Percentiles rank a stretch among this genome's conserved stretches.
phyloP scores from a whole-genome alignment of 2,888 invertebrate species.

The Oegoconia quadripuncta region DNA sequence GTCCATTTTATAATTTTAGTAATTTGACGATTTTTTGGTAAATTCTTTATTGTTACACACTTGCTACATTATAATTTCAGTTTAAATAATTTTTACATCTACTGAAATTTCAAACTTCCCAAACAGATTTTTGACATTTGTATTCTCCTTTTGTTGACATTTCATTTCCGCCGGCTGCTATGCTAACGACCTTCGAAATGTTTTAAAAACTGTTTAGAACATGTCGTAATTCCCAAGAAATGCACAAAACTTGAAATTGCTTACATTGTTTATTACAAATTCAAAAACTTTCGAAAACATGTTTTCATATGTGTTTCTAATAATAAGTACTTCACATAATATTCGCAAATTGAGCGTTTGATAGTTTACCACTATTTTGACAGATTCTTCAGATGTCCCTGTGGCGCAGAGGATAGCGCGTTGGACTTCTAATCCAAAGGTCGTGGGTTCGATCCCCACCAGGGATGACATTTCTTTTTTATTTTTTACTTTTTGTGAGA shows the following conservation, averaged over 20 bases:
- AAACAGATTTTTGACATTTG: constrained; percentile 46
- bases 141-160: constrained; percentile 44
- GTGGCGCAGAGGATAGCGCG: constrained; percentile 94
- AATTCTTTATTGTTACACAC: constrained; percentile 19
- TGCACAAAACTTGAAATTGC: too few relatives aligned
- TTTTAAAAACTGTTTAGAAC: neutral
- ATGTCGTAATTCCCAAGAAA: too few relatives aligned
- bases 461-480: constrained; percentile 77
- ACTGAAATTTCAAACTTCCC: constrained; percentile 63
- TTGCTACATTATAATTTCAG: constrained; percentile 29
- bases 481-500: constrained; percentile 1
- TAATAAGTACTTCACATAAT: neutral
- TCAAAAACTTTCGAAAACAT: too few relatives aligned
- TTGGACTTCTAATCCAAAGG: constrained; percentile 95
- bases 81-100: constrained; percentile 23
- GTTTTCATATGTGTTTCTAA: neutral
- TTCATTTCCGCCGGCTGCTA: constrained; percentile 44
- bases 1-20: constrained; percentile 41
- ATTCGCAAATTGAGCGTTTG: too few relatives aligned
- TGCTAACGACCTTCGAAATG: neutral
- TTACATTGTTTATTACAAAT: too few relatives aligned
- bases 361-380: constrained; percentile 35
- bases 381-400: constrained; percentile 74
- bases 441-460: constrained; percentile 93
- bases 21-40: constrained; percentile 8